These are phyloP conservation scores for Triplophysa rosa DNA, from an alignment of 2,113 vertebrate genomes.

Conservation along the genomic window DNA sequence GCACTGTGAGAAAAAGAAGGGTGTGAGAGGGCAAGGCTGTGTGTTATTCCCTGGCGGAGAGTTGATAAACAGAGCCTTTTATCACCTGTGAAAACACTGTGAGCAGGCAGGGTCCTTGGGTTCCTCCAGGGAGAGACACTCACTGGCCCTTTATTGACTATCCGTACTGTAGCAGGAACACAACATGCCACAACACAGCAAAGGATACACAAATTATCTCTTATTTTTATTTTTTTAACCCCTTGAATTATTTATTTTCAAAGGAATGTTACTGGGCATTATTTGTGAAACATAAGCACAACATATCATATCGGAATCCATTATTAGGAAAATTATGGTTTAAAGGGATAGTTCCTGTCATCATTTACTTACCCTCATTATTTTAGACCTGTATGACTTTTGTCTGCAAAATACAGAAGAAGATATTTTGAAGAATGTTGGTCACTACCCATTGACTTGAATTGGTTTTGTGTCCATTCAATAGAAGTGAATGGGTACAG, in stretches of 20 bases:
- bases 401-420: too few species aligned
- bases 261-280: neutral
- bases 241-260: neutral
- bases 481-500: too few species aligned
- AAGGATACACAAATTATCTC: slow-evolving; percentile 1
- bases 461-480: too few species aligned
- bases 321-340: too few species aligned
- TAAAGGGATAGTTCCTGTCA: too few species aligned
- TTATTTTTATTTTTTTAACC: neutral
- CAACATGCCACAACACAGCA: slow-evolving; percentile 27
- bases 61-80: slow-evolving; percentile 60
- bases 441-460: too few species aligned
- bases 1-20: slow-evolving; percentile 22
- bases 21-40: slow-evolving; percentile 43
- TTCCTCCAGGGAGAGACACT: slow-evolving; percentile 53
- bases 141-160: slow-evolving; percentile 52
- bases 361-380: too few species aligned
- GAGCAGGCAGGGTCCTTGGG: slow-evolving; percentile 49
- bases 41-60: slow-evolving; percentile 50
- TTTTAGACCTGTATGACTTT: too few species aligned
- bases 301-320: too few species aligned
- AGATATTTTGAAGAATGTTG: too few species aligned
- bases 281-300: too few species aligned
- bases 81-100: slow-evolving; percentile 51
- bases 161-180: slow-evolving; percentile 50